A percentile compares a stretch with the other conserved stretches of the same genome.
These are phyloP conservation scores for Gymnopithys bicolor DNA, from an alignment of 2,797 vertebrate species.

Conservation along the genomic window DNA sequence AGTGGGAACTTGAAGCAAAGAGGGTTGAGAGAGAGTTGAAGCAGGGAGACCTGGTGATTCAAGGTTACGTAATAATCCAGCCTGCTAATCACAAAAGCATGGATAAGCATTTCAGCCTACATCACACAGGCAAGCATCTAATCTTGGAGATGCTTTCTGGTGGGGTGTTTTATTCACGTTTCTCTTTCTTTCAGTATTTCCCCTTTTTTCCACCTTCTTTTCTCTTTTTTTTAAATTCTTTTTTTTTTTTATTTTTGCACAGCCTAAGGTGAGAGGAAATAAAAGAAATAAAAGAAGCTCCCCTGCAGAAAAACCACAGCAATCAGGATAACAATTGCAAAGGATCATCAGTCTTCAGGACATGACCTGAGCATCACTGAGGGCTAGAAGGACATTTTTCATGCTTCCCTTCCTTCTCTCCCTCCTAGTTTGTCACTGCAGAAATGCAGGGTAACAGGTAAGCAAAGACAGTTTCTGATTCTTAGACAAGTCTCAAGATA, in stretches of 20 bases:
- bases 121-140: constrained; percentile 2
- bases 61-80: constrained; percentile 69
- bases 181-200: background rate
- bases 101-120: constrained; percentile 69
- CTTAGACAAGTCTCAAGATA: background rate
- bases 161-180: background rate
- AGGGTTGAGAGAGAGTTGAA: constrained; percentile 51
- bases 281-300: background rate
- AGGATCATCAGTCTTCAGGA: background rate
- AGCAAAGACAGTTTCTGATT: background rate
- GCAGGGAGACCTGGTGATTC: background rate
- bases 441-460: background rate
- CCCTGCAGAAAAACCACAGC: background rate
- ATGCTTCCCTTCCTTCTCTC: background rate
- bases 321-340: background rate
- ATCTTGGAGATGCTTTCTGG: constrained; percentile 46
- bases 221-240: too few relatives aligned
- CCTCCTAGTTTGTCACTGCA: background rate
- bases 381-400: background rate
- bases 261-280: background rate
- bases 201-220: background rate
- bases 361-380: background rate
- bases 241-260: background rate
- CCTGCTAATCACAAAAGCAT: constrained; percentile 70
- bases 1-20: constrained; percentile 38